Evolutionary conservation across 2,888 invertebrate species (phyloP).

Genomic region (Micoletzkya japonica): DNA sequence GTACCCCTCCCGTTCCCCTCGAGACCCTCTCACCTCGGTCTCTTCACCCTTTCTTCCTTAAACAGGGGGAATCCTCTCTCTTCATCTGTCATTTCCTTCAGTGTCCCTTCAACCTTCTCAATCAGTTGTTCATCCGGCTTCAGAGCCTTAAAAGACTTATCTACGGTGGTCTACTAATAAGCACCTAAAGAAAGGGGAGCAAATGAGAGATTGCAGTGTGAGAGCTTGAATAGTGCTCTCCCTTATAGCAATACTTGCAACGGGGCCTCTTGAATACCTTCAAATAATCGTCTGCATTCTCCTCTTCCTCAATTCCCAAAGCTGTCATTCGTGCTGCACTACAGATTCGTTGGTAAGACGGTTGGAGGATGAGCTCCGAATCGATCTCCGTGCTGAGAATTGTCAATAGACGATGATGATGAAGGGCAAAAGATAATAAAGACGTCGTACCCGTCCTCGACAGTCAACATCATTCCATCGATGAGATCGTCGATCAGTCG

Average conservation of each 20-base stretch:
- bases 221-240: neutral
- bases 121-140: slow-evolving; percentile 7
- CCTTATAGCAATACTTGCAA: neutral
- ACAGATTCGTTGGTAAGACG: slow-evolving; percentile 25
- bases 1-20: too few species aligned
- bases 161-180: neutral
- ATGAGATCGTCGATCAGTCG: slow-evolving; percentile 23
- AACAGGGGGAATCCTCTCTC: slow-evolving; percentile 23
- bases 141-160: slow-evolving; percentile 1
- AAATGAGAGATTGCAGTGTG: neutral
- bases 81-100: slow-evolving; percentile 17
- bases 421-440: neutral
- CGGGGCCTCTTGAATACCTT: neutral
- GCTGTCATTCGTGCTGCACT: slow-evolving; percentile 19
- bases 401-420: neutral
- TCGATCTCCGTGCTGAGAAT: slow-evolving; percentile 12
- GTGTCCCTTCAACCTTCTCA: neutral
- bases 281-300: slow-evolving; percentile 16
- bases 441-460: slow-evolving; percentile 12
- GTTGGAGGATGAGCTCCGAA: slow-evolving; percentile 20
- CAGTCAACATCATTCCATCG: slow-evolving; percentile 23
- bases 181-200: neutral
- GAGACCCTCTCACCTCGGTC: slow-evolving; percentile 10
- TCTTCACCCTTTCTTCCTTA: slow-evolving; percentile 20
- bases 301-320: slow-evolving; percentile 17